Evolutionary conservation across 2,113 vertebrate genomes (phyloP).

Genomic region (Hystrix cristata): DNA sequence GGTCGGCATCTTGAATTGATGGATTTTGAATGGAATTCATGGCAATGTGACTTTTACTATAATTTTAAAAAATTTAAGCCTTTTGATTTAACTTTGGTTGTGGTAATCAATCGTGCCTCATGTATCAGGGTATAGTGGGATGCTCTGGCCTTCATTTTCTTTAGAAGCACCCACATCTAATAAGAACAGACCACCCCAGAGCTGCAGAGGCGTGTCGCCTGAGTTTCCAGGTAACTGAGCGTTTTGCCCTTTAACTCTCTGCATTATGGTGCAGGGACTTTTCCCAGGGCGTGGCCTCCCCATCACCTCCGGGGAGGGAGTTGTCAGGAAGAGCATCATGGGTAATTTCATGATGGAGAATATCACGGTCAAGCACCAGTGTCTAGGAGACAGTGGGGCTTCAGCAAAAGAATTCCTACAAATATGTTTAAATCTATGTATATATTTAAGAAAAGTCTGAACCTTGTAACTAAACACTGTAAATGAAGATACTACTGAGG

Average conservation of each 20-base stretch:
- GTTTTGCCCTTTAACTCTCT: background rate
- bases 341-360: background rate
- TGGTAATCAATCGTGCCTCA: background rate
- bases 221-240: background rate
- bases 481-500: background rate
- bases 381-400: background rate
- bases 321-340: background rate
- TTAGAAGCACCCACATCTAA: background rate
- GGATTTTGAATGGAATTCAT: background rate
- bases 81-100: background rate
- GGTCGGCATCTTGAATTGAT: background rate
- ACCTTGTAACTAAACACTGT: background rate
- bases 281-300: background rate
- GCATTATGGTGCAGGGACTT: background rate
- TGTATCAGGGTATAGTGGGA: background rate
- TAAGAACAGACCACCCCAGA: background rate
- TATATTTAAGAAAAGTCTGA: background rate
- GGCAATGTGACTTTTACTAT: background rate
- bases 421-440: background rate
- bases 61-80: background rate
- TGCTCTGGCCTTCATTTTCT: background rate
- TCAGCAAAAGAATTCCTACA: background rate
- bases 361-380: accelerated
- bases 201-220: background rate
- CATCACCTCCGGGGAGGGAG: background rate